These are phyloP conservation scores for Gobionotothen gibberifrons DNA, from an alignment of 2,797 vertebrate genomes.

Conservation along the genomic window DNA sequence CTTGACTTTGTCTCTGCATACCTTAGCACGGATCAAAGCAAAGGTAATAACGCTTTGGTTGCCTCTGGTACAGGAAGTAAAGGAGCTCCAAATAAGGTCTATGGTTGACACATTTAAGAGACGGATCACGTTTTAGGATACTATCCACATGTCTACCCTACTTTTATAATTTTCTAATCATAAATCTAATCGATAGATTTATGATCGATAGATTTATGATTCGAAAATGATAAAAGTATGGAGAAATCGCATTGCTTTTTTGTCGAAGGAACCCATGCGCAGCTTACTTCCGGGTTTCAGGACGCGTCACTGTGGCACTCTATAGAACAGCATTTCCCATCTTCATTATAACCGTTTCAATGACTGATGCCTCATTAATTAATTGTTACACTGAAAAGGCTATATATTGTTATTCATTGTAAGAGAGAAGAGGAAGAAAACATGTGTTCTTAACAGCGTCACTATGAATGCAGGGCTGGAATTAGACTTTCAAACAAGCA, in stretches of 20 bases:
- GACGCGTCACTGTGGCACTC: no score
- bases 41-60: slow-evolving; percentile 22
- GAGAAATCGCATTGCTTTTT: no score
- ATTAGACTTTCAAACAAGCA: slow-evolving; percentile 65
- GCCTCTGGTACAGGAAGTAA: slow-evolving; percentile 36
- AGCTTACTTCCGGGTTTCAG: no score
- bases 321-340: slow-evolving; percentile 46
- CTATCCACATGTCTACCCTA: no score
- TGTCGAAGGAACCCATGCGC: no score
- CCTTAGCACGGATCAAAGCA: slow-evolving; percentile 62
- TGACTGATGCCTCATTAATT: slow-evolving; percentile 69
- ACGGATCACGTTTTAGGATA: no score
- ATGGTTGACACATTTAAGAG: no score
- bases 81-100: slow-evolving; percentile 8
- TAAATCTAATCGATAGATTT: no score
- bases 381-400: slow-evolving; percentile 55
- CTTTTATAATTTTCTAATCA: no score
- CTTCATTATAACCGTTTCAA: slow-evolving; percentile 33
- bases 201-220: no score
- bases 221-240: no score
- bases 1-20: slow-evolving; percentile 62
- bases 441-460: slow-evolving; percentile 16
- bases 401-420: slow-evolving; percentile 51
- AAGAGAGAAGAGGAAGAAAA: slow-evolving; percentile 31
- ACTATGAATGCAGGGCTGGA: slow-evolving; percentile 44